phyloP scores from a whole-genome alignment of 2,888 invertebrate genomes.

The Macrosoma leucophasiata region DNA sequence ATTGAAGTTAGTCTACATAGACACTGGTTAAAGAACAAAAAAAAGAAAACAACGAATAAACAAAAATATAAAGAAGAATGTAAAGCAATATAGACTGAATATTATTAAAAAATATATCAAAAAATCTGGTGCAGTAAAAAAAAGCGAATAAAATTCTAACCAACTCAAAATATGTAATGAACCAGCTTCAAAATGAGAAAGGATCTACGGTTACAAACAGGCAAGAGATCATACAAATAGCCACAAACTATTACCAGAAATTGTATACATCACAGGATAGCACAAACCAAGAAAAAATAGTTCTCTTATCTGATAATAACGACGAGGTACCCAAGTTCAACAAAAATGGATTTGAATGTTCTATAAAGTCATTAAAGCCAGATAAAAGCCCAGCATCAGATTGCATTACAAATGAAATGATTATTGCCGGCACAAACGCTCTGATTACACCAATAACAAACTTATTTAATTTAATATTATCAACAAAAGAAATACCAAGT shows the following conservation, averaged over 20 bases:
- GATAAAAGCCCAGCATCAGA: slow-evolving; percentile 2
- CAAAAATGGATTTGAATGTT: not conserved
- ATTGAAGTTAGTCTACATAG: not conserved
- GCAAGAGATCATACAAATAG: too few species aligned
- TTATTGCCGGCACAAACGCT: not conserved
- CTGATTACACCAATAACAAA: not conserved
- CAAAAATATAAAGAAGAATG: slow-evolving; percentile 5
- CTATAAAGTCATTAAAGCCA: not conserved
- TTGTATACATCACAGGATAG: slow-evolving; percentile 1
- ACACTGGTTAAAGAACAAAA: slow-evolving; percentile 1
- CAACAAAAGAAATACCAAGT: slow-evolving; percentile 2
- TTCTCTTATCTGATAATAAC: too few species aligned
- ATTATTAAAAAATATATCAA: slow-evolving; percentile 2
- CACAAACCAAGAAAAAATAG: not conserved
- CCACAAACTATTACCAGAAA: not conserved
- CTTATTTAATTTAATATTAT: too few species aligned
- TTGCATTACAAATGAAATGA: too few species aligned
- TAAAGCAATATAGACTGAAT: not conserved
- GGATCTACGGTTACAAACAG: too few species aligned
- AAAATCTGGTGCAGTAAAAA: slow-evolving; percentile 1
- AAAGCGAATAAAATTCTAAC: not conserved
- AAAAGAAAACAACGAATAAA: too few species aligned
- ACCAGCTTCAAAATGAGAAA: slow-evolving; percentile 1
- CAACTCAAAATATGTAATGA: slow-evolving; percentile 1
- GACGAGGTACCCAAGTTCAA: too few species aligned